Evolutionary conservation across 1,140 invertebrate genomes (phyloP), one percentile per base, ranked within the genome.

Genomic region (Ectropis grisescens): DNA sequence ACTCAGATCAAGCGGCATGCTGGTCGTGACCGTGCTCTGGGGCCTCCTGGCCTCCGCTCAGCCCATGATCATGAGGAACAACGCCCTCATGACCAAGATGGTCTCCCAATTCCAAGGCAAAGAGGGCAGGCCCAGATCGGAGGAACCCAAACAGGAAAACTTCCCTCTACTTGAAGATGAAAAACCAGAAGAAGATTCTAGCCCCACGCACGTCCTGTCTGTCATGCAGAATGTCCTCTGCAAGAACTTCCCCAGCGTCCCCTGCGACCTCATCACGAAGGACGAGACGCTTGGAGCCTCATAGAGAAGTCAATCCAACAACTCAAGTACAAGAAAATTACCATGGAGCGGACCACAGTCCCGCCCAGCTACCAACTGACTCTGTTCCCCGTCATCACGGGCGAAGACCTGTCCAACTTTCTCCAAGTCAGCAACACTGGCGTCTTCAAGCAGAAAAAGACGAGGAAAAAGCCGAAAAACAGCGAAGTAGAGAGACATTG

Each of bases 181-280:
- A 8, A 19, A 19, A 19, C 16, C 16, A 19, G n/a, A n/a, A n/a
- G n/a, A n/a, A n/a, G n/a, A n/a, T n/a, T n/a, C n/a, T n/a, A n/a
- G n/a, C n/a, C n/a, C n/a, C n/a, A n/a, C n/a, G n/a, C 47, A 47
- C 16, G 40, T 74, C 0, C n/a, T 75, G n/a, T 33, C 34, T 0
- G 15, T 61, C 4, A 75, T 80, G 71, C 69, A 72, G 27, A 58
- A 57, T n/a, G 60, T 76, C 2, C 47, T 80, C 0, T 80, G 71
- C 41, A 67, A 46, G 13, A 71, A 75, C 43, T 80, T 75, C 24
- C 70, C 68, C 1, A 33, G 48, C 0, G 62, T 80, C 1, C 75
- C 75, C 0, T 80, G 75, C 34, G 31, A 62, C 0, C 36, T 76
- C 13, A 80, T 80, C 14, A 44, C 36, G 2, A 27, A 62, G 12